phyloP scores from a whole-genome alignment of 2,113 vertebrate genomes.

The Daboia siamensis region DNA sequence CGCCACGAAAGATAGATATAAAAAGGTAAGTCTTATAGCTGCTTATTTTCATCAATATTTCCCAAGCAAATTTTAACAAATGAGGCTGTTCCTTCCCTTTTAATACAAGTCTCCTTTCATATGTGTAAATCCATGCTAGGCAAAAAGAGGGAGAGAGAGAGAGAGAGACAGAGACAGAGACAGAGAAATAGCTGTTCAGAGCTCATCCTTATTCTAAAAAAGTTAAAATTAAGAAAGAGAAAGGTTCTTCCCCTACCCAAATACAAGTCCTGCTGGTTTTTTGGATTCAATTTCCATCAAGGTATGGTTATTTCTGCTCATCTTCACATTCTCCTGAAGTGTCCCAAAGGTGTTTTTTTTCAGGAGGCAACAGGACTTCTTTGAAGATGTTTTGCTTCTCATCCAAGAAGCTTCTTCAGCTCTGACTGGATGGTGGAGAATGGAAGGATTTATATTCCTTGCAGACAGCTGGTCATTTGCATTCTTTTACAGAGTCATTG shows the following conservation, averaged over 20 bases:
- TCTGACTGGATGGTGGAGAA: no score
- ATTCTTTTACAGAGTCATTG: no score
- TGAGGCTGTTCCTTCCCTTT: not conserved
- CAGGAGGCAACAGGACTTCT: no score
- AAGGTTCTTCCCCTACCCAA: not conserved
- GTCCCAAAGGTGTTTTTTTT: no score
- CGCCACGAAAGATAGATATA: slow-evolving; percentile 87
- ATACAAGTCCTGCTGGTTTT: not conserved
- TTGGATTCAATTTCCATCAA: not conserved
- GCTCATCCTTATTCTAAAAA: not conserved
- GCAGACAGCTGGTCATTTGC: no score
- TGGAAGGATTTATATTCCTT: no score
- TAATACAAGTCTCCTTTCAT: not conserved
- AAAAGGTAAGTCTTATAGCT: slow-evolving; percentile 76
- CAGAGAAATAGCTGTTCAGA: not conserved
- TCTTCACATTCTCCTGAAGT: not conserved
- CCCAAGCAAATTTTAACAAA: not conserved
- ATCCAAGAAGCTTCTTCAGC: no score
- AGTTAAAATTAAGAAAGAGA: not conserved
- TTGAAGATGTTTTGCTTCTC: no score
- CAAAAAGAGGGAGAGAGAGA: no score
- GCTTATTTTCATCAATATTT: not conserved
- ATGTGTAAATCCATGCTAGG: not conserved
- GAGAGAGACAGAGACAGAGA: no score
- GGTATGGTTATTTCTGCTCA: no score